phyloP scores from a whole-genome alignment of 2,113 vertebrate genomes.

The Proteles cristata region DNA sequence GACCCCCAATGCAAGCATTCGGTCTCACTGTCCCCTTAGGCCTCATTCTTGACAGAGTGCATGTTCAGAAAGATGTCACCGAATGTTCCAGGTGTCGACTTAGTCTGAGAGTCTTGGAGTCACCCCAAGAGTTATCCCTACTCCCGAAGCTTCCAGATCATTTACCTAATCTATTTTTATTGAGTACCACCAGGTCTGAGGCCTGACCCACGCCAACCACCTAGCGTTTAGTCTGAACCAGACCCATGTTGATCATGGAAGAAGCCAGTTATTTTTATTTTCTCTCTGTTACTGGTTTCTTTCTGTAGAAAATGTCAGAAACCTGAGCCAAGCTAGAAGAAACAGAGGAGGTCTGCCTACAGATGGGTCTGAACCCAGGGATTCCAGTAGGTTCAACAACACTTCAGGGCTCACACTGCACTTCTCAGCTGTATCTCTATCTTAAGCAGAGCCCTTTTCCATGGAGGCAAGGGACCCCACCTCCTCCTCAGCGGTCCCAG shows the following conservation, averaged over 20 bases:
- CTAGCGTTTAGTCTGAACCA: background rate
- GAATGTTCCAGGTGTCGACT: background rate
- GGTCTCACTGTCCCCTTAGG: background rate
- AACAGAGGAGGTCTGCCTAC: background rate
- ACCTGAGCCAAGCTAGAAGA: background rate
- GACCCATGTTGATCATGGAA: background rate
- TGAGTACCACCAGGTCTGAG: background rate
- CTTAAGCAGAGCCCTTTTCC: background rate
- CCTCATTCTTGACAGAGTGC: background rate
- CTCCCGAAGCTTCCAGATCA: background rate
- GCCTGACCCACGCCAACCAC: background rate
- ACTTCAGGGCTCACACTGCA: fast-evolving
- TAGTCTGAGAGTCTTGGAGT: background rate
- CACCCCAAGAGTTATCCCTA: background rate
- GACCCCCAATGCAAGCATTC: background rate
- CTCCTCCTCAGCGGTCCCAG: background rate
- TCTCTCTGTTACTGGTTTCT: background rate
- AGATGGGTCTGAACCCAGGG: background rate
- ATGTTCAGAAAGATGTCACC: background rate
- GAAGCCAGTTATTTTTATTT: background rate
- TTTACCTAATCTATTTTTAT: background rate
- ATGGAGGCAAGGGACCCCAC: background rate
- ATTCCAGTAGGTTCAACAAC: background rate
- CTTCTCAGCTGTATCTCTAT: background rate
- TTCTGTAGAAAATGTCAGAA: background rate